Conservation (phyloP, 1,140 invertebrate genomes). For the Brachionus manjavacas region DNA sequence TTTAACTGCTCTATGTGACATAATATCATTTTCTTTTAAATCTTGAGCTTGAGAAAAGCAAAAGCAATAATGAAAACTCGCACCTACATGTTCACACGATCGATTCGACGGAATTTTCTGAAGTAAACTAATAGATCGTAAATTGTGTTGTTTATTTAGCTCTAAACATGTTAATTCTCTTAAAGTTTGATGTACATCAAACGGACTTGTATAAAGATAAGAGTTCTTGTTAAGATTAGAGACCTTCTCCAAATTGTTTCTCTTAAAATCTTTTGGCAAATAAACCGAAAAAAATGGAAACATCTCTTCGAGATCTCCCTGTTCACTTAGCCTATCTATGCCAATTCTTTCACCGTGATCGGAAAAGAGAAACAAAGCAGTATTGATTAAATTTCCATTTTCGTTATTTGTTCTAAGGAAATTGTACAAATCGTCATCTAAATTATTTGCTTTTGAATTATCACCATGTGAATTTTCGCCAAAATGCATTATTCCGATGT, state of each 20-base stretch:
- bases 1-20: neutral
- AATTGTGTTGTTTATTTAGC: neutral
- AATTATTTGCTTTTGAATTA: constrained; percentile 69
- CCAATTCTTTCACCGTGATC: constrained; percentile 78
- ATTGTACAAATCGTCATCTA: constrained; percentile 68
- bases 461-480: constrained; percentile 77
- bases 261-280: constrained; percentile 67
- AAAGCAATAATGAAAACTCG: constrained; percentile 90
- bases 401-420: constrained; percentile 61
- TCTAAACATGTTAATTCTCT: neutral
- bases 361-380: constrained; percentile 75
- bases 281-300: constrained; percentile 75
- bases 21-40: constrained; percentile 46
- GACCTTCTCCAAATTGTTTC: constrained; percentile 62
- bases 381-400: constrained; percentile 67
- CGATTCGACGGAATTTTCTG: constrained; percentile 62
- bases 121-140: constrained; percentile 62
- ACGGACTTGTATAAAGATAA: neutral
- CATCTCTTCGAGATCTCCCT: constrained; percentile 79
- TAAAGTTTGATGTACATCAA: neutral
- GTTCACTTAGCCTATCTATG: constrained; percentile 69
- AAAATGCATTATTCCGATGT: constrained; percentile 76
- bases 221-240: constrained; percentile 60
- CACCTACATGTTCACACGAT: constrained; percentile 76
- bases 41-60: constrained; percentile 69